Evolutionary conservation across 2,797 vertebrate genomes (phyloP), one percentile per base, ranked within the genome.

Genomic region (Neosilurus mollespiculum): DNA sequence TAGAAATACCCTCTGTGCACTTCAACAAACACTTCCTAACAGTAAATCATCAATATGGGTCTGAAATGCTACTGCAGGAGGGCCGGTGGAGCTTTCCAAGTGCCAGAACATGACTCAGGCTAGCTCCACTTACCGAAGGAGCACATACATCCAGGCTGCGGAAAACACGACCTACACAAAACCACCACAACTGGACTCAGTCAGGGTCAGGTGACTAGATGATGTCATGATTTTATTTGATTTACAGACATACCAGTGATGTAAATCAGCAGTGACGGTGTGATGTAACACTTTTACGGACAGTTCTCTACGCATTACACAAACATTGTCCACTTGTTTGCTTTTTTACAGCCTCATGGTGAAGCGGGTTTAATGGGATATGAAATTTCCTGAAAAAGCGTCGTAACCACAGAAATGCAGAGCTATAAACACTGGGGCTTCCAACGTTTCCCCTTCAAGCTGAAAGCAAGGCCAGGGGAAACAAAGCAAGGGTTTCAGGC

Each of bases 401-500:
- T 9, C 75, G 78, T 73, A 75, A 88, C 43, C 65, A 83, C 83
- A 84, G 59, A 88, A 86, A 88, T 20, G 79, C 64, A 43, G 80
- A 84, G 69, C 73, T 78, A 76, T 86, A 82, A 81, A 87, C 30
- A 53, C 34, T 49, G 70, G 54, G 53, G 72, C 66, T 59, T 86
- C 79, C 78, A 87, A 83, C 51, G 80, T 64, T 78, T 81, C 83
- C 83, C 87, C 85, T 66, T 83, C 79, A 87, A 87, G 86, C 81
- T 80, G 80, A 82, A 84, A 64, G 62, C 43, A 81, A 88, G 87
- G 86, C 88, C 84, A 77, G 51, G 86, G 84, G 89, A 93, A 92
- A 90, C 91, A 91, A 91, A 90, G 88, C 88, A 86, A 78, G 86
- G 87, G 86, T 86, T 88, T 81, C 85, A 89, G 88, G 90, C 82